Evolutionary conservation across 1,140 invertebrate genomes (phyloP), one percentile per base, ranked within the genome.

Genomic region (Penaeus indicus): DNA sequence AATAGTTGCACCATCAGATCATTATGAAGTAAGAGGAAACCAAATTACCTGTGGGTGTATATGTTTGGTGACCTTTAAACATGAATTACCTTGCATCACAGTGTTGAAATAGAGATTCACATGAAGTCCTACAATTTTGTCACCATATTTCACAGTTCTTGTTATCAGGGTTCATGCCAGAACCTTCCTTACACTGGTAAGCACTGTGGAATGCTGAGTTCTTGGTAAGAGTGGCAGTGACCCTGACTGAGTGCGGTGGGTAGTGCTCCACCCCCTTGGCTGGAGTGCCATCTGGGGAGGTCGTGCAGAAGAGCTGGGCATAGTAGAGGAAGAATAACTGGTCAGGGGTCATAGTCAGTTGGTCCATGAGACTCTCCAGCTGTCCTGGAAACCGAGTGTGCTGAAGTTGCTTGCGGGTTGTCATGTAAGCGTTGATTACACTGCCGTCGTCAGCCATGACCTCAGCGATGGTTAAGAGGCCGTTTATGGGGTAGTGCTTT

Each of bases 361-460:
- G n/a, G 13, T 16, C 54, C 86, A 88, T 69, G 27, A 81, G 60
- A 25, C 83, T 38, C 8, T 32, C 38, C 60, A 88, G 42, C 60
- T 22, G 47, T 19, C 22, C 38, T 25, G 86, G 86, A 21, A 88
- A 62, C 32, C 22, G 2, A 3, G 47, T 32, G 16, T 27, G n/a
- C 19, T 32, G 79, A 8, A 88, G 47, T 11, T 38, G 47, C 16
- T 19, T 54, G 10, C 61, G 22, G 18, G 47, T 64, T 60, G 86
- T 62, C 63, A 42, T 69, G 63, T 72, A 88, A 10, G 86, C 79
- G 11, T 62, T 88, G 25, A 42, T 38, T 25, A 88, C 61, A n/a
- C 86, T 88, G 19, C 79, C 79, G 38, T 88, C 86, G 54, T 88
- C 86, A 18, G 86, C 86, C 86, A 88, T 81, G 38, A 88, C 86